Evolutionary conservation across 1,140 invertebrate species (phyloP).

Genomic region (Magallana ariakensis): DNA sequence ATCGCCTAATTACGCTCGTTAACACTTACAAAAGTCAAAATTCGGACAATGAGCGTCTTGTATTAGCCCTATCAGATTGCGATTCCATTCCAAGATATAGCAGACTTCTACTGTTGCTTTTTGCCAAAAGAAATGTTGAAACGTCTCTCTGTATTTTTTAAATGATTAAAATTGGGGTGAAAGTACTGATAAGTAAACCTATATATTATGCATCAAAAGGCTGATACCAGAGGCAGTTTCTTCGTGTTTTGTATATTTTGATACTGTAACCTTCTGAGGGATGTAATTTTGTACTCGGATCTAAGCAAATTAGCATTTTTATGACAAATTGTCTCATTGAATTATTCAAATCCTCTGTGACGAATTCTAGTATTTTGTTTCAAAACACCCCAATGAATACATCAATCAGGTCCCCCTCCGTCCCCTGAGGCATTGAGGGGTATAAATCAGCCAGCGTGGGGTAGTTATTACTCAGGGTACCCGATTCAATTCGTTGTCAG

Average conservation of each 20-base stretch:
- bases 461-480: background rate
- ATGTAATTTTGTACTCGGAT: background rate
- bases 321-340: constrained; percentile 25
- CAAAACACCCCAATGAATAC: constrained; percentile 33
- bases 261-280: background rate
- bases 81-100: constrained; percentile 2
- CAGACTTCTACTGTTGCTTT: background rate
- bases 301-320: constrained; percentile 25
- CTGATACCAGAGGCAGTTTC: too few species aligned
- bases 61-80: background rate
- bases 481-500: constrained; percentile 9
- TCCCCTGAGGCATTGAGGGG: background rate
- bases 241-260: background rate
- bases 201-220: too few species aligned
- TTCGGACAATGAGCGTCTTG: background rate
- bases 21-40: constrained; percentile 14
- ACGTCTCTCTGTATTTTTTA: background rate
- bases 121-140: background rate
- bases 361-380: constrained; percentile 14
- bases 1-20: constrained; percentile 23
- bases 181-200: background rate
- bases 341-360: constrained; percentile 29
- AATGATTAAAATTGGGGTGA: background rate
- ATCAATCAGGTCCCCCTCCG: constrained; percentile 15
- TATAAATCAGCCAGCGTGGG: constrained; percentile 14